Base-by-base conservation (phyloP, 1,140 invertebrate genomes). In the Micrasema longulum region DNA sequence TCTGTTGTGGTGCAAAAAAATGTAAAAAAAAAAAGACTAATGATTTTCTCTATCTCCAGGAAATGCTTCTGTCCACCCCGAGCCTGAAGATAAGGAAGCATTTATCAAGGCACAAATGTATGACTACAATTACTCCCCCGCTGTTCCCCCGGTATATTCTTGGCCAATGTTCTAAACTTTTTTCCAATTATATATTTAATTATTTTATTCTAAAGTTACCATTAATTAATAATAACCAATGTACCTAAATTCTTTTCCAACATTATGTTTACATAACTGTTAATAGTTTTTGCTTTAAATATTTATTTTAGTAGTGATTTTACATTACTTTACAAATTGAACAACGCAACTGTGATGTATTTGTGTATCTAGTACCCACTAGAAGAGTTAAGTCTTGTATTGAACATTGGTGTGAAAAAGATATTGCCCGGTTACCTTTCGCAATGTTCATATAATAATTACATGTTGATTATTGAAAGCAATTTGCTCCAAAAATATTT, bases 51-150 rank as follows among this genome's bases (percentile, higher is more conserved):
- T 10, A 45, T 11, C 57, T 83, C 11, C 81, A 94, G 93, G 87
- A 26, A 83, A 91, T 50, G 93, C 94, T 50, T 89, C 90, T 1
- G 87, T 94, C 7, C 88, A 88, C 78, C 95, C 94, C 2, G 87
- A 95, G 83, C 94, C 94, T 7, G 77, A 87, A 47, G 87, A 95
- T 80, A 92, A 90, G 79, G 83, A 89, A 76, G 87, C 85, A 69
- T 96, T 94, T 78, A 90, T 96, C 73, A 90, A 90, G 80, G 89
- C 91, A 10, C 93, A 95, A 80, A 89, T 93, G 81, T 96, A 95
- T 80, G 89, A 94, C 80, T 88, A 89, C 63, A 83, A 82, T 48
- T 96, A 95, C 81, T 80, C 85, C 52, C 82, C 88, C 26, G 89
- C 92, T 12, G 76, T 94, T 74, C 92, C 93, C 69, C 80, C 83